phyloP scores from a whole-genome alignment of 2,888 invertebrate genomes.

The Mimachlamys varia region DNA sequence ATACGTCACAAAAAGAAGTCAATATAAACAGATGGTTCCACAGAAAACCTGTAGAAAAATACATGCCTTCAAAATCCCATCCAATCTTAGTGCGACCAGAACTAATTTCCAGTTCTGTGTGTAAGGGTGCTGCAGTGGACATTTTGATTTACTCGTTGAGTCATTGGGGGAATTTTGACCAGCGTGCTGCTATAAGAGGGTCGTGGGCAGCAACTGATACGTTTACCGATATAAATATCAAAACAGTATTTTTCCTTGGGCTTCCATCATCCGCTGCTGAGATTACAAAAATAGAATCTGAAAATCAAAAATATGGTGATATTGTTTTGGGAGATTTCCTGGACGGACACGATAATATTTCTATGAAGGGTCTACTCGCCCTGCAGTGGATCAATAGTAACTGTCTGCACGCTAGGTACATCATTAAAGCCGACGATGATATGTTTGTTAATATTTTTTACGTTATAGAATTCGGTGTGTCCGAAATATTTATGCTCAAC shows the following conservation, averaged over 20 bases:
- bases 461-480: conserved; percentile 47
- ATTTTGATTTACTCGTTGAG: conserved; percentile 49
- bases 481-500: conserved; percentile 38
- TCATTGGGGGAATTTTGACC: conserved; percentile 37
- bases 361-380: conserved; percentile 46
- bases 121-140: conserved; percentile 39
- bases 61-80: neutral
- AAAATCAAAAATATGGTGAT: conserved; percentile 45
- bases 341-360: conserved; percentile 47
- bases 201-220: conserved; percentile 44
- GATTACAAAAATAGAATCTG: conserved; percentile 43
- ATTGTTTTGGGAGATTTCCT: conserved; percentile 49
- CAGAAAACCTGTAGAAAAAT: neutral
- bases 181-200: conserved; percentile 44
- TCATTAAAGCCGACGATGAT: conserved; percentile 53
- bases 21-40: conserved; percentile 32
- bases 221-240: conserved; percentile 45
- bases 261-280: conserved; percentile 36
- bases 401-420: conserved; percentile 47
- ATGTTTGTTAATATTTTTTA: conserved; percentile 52
- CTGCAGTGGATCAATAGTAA: conserved; percentile 46
- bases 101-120: conserved; percentile 17
- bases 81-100: conserved; percentile 29
- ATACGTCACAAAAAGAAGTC: neutral
- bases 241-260: conserved; percentile 49